These are phyloP conservation scores for Rhinophrynus dorsalis DNA, from an alignment of 2,797 vertebrate genomes.

Conservation along the genomic window DNA sequence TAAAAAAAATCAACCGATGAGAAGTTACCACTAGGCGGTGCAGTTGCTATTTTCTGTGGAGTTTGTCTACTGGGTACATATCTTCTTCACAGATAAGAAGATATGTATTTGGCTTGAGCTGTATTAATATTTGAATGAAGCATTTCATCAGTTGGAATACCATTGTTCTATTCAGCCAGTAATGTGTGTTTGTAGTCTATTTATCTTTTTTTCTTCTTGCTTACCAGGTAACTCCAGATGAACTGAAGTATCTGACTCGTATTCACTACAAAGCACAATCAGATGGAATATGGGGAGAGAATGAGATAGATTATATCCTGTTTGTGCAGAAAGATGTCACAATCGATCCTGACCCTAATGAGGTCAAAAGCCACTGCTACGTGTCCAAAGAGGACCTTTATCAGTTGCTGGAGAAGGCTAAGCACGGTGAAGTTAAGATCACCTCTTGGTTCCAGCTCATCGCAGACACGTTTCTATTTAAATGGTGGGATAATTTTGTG, in stretches of 20 bases:
- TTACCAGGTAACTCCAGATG: constrained; percentile 85
- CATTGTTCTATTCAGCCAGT: no score
- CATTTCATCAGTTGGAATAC: no score
- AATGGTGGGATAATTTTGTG: constrained; percentile 93
- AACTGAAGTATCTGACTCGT: constrained; percentile 89
- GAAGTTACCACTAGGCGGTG: no score
- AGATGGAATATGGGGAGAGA: constrained; percentile 92
- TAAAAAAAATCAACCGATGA: no score
- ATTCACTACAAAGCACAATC: constrained; percentile 97
- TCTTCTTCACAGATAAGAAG: no score
- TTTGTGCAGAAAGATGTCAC: constrained; percentile 91
- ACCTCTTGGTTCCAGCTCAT: constrained; percentile 96
- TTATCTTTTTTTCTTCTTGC: constrained; percentile 16
- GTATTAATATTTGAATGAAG: no score
- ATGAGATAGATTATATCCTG: constrained; percentile 97
- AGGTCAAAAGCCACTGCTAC: constrained; percentile 89
- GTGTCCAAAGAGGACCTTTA: constrained; percentile 89
- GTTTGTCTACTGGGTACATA: no score
- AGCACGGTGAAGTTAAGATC: constrained; percentile 77
- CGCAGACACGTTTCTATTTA: constrained; percentile 88
- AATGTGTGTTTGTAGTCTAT: no score
- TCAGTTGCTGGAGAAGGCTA: constrained; percentile 81
- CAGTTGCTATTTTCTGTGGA: no score
- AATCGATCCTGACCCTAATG: constrained; percentile 87
- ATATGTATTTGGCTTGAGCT: no score